These are phyloP conservation scores for Dendrolimus houi DNA, from an alignment of 2,888 invertebrate species.

Conservation along the genomic window DNA sequence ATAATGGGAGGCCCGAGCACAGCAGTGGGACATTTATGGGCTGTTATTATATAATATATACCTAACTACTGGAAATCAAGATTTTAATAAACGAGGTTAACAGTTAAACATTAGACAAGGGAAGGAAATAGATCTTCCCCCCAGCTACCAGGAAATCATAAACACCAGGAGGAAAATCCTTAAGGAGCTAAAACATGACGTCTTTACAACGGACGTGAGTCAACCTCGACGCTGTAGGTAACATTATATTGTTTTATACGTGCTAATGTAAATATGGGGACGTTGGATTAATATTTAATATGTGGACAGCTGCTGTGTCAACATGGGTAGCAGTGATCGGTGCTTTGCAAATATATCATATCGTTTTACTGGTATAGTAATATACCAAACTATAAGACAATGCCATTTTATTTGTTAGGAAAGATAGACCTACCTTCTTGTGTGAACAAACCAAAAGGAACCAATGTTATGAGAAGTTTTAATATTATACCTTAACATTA, in stretches of 20 bases:
- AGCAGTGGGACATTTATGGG: too few relatives aligned
- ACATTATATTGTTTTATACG: slow-evolving; percentile 11
- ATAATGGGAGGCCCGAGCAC: too few relatives aligned
- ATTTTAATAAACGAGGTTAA: too few relatives aligned
- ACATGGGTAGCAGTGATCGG: background rate
- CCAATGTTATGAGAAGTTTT: too few relatives aligned
- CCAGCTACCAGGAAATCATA: slow-evolving; percentile 34
- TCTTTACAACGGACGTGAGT: slow-evolving; percentile 17
- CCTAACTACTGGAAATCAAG: too few relatives aligned
- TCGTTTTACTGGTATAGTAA: too few relatives aligned
- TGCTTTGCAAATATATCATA: slow-evolving; percentile 3
- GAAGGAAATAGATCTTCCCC: slow-evolving; percentile 1
- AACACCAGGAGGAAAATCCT: slow-evolving; percentile 39
- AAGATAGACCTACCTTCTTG: too few relatives aligned
- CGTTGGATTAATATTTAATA: slow-evolving; percentile 13
- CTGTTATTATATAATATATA: too few relatives aligned
- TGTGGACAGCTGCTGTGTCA: slow-evolving; percentile 7
- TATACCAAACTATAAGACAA: too few relatives aligned
- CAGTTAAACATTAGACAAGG: background rate
- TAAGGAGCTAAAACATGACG: slow-evolving; percentile 14
- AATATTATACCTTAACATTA: too few relatives aligned
- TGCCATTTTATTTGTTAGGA: too few relatives aligned
- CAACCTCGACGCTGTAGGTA: slow-evolving; percentile 4
- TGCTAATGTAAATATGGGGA: slow-evolving; percentile 13
- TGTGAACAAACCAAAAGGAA: too few relatives aligned